Percentiles rank a stretch among this genome's conserved stretches.
Conservation (phyloP, 1,140 invertebrate species). For the Cotesia chilonis region DNA sequence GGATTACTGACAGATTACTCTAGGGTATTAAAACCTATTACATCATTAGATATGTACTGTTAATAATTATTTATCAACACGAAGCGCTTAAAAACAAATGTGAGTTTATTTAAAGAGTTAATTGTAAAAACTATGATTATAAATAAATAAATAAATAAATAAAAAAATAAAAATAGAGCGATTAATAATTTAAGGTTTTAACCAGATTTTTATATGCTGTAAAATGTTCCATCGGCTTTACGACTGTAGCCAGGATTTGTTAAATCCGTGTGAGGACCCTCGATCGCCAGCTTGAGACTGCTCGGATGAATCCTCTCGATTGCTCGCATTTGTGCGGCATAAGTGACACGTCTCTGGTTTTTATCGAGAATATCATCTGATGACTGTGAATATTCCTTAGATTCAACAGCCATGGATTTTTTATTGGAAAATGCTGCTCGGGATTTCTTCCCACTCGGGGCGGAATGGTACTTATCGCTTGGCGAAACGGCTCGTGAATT, state of each 20-base stretch:
- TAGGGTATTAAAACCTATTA: constrained; percentile 12
- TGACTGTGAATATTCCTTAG: constrained; percentile 1
- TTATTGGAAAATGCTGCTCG: not conserved
- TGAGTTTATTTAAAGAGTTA: not conserved
- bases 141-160: not conserved
- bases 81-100: too few relatives aligned
- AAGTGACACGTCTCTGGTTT: constrained; percentile 22
- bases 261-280: constrained; percentile 61
- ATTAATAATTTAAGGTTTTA: constrained; percentile 7
- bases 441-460: constrained; percentile 4
- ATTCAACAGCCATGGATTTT: not conserved
- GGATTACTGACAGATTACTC: constrained; percentile 4
- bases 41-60: constrained; percentile 23
- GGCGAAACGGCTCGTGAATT: not conserved
- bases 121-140: not conserved
- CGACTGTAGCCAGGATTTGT: constrained; percentile 64
- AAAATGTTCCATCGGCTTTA: constrained; percentile 65
- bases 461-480: not conserved
- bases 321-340: constrained; percentile 34
- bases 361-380: constrained; percentile 34
- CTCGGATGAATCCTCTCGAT: constrained; percentile 58
- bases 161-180: not conserved
- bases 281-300: constrained; percentile 62
- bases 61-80: constrained; percentile 8
- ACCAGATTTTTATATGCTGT: constrained; percentile 52